Conservation (phyloP, 2,797 vertebrate species). For the Podargus strigoides region DNA sequence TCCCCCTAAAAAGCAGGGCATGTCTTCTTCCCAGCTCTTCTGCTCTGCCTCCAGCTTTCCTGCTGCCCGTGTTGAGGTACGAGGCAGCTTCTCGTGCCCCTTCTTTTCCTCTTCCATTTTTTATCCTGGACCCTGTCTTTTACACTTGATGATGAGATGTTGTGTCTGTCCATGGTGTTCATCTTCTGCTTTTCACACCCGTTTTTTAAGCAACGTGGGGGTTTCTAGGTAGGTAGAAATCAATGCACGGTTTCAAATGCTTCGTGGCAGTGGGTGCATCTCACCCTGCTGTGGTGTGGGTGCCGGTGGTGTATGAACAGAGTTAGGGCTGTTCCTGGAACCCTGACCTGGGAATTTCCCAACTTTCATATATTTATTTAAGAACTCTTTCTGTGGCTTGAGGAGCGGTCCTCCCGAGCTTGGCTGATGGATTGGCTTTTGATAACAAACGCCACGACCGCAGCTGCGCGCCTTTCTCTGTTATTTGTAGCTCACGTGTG, state of each 20-base stretch:
- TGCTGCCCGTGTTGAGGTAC: accelerated
- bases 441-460: accelerated
- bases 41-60: neutral
- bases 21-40: neutral
- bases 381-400: neutral
- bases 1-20: neutral
- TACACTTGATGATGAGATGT: accelerated
- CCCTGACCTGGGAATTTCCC: neutral
- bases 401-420: neutral
- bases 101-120: neutral
- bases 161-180: accelerated
- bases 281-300: accelerated
- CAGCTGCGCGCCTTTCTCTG: neutral
- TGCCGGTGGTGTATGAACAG: accelerated
- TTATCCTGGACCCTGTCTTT: neutral
- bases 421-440: accelerated
- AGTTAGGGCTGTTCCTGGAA: neutral
- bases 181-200: neutral
- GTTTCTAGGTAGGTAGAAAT: neutral
- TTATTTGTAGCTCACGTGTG: neutral
- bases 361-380: neutral
- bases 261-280: accelerated
- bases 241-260: accelerated
- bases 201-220: neutral
- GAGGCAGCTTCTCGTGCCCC: accelerated